phyloP scores from a whole-genome alignment of 2,888 invertebrate species.

The Lypha dubia region DNA sequence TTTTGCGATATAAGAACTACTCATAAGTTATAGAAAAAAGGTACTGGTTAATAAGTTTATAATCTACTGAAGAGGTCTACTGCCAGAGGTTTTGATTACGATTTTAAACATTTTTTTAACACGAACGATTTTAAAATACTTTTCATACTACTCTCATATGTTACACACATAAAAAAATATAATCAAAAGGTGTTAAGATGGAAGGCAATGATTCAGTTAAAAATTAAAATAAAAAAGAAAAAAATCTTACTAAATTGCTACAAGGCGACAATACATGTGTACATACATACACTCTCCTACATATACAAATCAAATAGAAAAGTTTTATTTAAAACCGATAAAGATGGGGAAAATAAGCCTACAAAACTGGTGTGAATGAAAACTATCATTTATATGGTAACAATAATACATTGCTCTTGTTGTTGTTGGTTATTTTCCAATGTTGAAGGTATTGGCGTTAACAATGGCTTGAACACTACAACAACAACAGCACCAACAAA shows the following conservation, averaged over 20 bases:
- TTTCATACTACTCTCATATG: neutral
- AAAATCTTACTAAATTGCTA: no score
- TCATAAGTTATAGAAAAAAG: no score
- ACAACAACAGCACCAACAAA: neutral
- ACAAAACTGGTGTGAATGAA: conserved; percentile 54
- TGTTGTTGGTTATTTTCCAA: conserved; percentile 8
- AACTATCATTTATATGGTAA: conserved; percentile 53
- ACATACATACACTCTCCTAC: conserved; percentile 5
- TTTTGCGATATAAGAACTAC: no score
- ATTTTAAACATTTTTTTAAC: no score
- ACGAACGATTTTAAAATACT: neutral
- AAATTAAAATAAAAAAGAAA: conserved; percentile 22
- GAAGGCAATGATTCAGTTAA: conserved; percentile 61
- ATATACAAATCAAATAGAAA: conserved; percentile 40
- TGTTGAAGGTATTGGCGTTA: conserved; percentile 3
- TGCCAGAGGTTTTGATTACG: no score
- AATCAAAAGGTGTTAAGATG: conserved; percentile 62
- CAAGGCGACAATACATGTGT: conserved; percentile 7
- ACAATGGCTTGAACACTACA: no score
- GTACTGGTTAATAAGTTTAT: no score
- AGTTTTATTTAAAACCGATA: conserved; percentile 24
- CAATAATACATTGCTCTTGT: neutral
- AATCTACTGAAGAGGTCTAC: no score
- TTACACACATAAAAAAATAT: conserved; percentile 1
- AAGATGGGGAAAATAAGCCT: conserved; percentile 15